Evolutionary conservation across 2,113 vertebrate species (phyloP), one percentile per base, ranked within the genome.

Genomic region (Microtus richardsoni): DNA sequence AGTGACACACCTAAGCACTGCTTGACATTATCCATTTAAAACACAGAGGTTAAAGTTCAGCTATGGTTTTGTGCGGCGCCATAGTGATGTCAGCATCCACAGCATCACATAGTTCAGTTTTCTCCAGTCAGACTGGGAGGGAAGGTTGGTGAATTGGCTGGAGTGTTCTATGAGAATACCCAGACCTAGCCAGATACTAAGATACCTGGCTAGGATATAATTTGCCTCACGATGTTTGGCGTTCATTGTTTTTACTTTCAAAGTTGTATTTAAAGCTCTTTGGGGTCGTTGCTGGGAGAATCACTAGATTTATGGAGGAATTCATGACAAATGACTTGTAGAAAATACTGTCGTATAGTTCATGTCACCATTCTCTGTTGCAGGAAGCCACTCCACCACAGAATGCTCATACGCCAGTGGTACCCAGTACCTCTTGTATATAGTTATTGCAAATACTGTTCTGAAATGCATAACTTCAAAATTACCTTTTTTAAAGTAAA

Each of bases 391-490:
- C 97, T 98, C 98, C 97, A 97, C 97, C 98, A 98, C 98, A 98
- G 95, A 97, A 98, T 97, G 98, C 98, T 98, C 98, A 97, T 98
- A 99, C 97, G 98, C 98, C 99, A 99, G 98, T 99, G 99, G 98
- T 99, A 98, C 98, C 98, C 97, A 98, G 98, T 99, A 99, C 98
- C 98, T 98, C 98, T 98, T 99, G 99, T 99, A 99, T 98, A 99
- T 99, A 99, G 98, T 99, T 99, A 98, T 99, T 99, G 98, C 98
- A 99, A 98, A 99, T 99, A 99, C 98, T 99, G 98, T 99, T 99
- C 98, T 98, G 98, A 99, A 98, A 99, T 98, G 98, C 98, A 98
- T 98, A 98, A 99, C 98, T 99, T 99, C 98, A 99, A 98, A 99
- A 99, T 99, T 98, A 98, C 98, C 98, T 99, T 99, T 99, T 99